Base-by-base conservation (phyloP, 2,797 vertebrate genomes). In the Lerista edwardsae region DNA sequence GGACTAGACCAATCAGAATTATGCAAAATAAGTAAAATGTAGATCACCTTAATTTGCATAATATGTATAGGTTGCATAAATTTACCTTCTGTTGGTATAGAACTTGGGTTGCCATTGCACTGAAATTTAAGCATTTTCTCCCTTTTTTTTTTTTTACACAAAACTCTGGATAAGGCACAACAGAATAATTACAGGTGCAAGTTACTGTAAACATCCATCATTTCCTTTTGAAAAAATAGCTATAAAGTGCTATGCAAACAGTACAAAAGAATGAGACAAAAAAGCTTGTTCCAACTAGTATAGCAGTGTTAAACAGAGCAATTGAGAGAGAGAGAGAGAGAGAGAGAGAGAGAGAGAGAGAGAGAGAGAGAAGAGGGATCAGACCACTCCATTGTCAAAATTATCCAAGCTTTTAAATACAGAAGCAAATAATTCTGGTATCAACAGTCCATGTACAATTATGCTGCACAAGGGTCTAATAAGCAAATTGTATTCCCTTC, bases 201-300 rank as follows among this genome's bases (percentile, higher is more conserved):
- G 55, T 84, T 81, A 75, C 4, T 80, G 84, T 87, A 92, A 87
- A 90, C 55, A 77, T 85, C 86, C 84, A 19, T 79, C 80, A 83
- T 88, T 79, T 85, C 80, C 77, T 90, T 91, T 87, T 80, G 31
- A 81, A 17, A 84, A 75, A 92, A 90, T 87, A 91, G 86, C 86
- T n/a, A 72, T 92, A 89, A 94, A 95, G 93, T 93, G 91, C 89
- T 87, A 83, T 68, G 77, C 84, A 91, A 51, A 91, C 88, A 25
- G 89, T 91, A 87, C 91, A 86, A 89, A 87, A 86, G 87, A 90
- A 84, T 86, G 78, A 84, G 88, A 87, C 21, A 84, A 81, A 92
- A 89, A 92, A 93, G 88, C 61, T 75, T 71, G 91, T 78, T 90
- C 88, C 88, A 84, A 47, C 69, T 89, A 57, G 83, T 79, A 89